Base-by-base conservation (phyloP, 1,140 invertebrate species). In the Coptotermes formosanus region DNA sequence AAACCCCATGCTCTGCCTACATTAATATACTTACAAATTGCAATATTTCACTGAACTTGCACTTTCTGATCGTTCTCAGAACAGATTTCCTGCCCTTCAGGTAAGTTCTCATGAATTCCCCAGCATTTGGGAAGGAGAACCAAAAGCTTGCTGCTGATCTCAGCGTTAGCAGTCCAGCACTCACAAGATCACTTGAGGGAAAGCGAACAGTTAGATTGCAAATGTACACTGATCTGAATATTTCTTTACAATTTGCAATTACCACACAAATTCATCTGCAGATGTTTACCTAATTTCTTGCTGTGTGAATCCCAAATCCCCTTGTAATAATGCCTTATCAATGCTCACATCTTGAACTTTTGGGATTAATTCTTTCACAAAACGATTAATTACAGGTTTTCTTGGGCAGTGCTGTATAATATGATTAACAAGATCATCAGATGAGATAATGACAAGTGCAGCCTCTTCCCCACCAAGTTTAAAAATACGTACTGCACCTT, bases 111-210 rank as follows among this genome's bases (percentile, higher is more conserved):
- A 87, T 86, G 59, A 86, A 87, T 64, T 86, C 64, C 8, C 86
- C 86, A 25, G 86, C 87, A 87, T 86, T 86, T 45, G 87, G 87
- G 43, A 87, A 87, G 16, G 87, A 87, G 25, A 86, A 86, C 82
- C 85, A 83, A 59, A 83, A 86, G 45, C 64, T 86, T 48, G 43
- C 59, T 9, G 55, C 48, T 52, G 85, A 86, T 43, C 82, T 52
- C 32, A 83, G 19, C 9, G 85, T 52, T 44, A 87, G 38, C 12
- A 87, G 59, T 7, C 86, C 85, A 8, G 44, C 32, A 75, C 84
- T 85, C 85, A 87, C 75, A 32, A 87, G 82, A 21, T 83, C 85
- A 44, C 87, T 87, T 43, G 23, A n/a, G 43, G 44, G 52, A 85
- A 45, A 85, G 82, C 64, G 81, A 44, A 82, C 9, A 19, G 59